phyloP scores from a whole-genome alignment of 2,888 invertebrate genomes.

The Pyrrhia umbra region DNA sequence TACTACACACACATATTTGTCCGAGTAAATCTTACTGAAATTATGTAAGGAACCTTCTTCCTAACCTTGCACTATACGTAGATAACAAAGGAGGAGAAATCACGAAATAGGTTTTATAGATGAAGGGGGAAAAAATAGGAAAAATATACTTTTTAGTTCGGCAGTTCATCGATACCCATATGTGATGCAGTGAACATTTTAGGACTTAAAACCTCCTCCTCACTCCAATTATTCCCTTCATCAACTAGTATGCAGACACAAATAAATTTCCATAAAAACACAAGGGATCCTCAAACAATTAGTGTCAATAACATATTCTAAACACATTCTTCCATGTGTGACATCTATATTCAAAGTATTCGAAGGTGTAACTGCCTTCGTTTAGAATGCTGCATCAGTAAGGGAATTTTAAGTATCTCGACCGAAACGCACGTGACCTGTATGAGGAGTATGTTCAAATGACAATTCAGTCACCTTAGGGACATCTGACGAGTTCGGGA shows the following conservation, averaged over 20 bases:
- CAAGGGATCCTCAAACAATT: conserved; percentile 52
- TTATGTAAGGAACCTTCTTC: too few relatives aligned
- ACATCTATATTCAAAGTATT: conserved; percentile 66
- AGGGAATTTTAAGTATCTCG: conserved; percentile 84
- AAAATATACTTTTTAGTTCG: too few relatives aligned
- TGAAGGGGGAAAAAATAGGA: too few relatives aligned
- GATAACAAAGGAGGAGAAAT: too few relatives aligned
- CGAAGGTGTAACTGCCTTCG: conserved; percentile 75
- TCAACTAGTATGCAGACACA: conserved; percentile 17
- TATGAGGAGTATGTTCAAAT: conserved; percentile 65
- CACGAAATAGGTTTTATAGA: too few relatives aligned
- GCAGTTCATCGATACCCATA: too few relatives aligned
- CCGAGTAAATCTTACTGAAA: too few relatives aligned
- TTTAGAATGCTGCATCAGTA: conserved; percentile 84
- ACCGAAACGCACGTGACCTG: conserved; percentile 81
- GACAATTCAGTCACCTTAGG: conserved; percentile 50
- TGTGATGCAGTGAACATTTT: too few relatives aligned
- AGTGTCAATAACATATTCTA: conserved; percentile 52
- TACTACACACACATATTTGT: too few relatives aligned
- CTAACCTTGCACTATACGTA: too few relatives aligned
- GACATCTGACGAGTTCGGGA: conserved; percentile 18
- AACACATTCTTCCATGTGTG: conserved; percentile 39
- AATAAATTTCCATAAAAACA: conserved; percentile 30
- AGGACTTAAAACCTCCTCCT: too few relatives aligned
- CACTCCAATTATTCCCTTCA: background rate